Evolutionary conservation across 2,888 invertebrate genomes (phyloP).

Genomic region (Rugalucina vietnamica): DNA sequence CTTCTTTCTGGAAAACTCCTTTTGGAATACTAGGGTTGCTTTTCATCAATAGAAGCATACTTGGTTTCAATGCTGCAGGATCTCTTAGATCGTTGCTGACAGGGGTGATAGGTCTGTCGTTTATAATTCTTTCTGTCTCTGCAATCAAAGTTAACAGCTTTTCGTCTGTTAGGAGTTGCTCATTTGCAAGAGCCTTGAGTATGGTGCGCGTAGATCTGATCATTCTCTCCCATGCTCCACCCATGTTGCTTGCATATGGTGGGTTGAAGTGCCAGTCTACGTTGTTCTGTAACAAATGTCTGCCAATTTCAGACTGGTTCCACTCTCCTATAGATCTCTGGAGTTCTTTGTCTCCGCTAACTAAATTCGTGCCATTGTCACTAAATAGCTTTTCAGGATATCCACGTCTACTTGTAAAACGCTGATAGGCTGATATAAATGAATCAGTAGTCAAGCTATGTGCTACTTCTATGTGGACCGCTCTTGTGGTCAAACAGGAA

Average conservation of each 20-base stretch:
- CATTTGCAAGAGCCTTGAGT: neutral
- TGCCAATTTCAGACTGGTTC: conserved; percentile 25
- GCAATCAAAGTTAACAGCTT: neutral
- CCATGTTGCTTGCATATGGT: conserved; percentile 25
- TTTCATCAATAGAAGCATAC: neutral
- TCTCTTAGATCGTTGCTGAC: neutral
- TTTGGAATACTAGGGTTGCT: neutral
- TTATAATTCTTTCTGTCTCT: too few relatives aligned
- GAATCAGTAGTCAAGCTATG: conserved; percentile 34
- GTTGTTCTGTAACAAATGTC: neutral
- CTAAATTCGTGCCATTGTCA: conserved; percentile 51
- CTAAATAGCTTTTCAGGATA: conserved; percentile 20
- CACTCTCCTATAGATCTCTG: conserved; percentile 11
- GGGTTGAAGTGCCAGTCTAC: too few relatives aligned
- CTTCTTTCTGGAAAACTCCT: conserved; percentile 9
- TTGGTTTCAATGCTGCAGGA: neutral
- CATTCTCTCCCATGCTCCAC: conserved; percentile 37
- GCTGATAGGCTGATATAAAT: conserved; percentile 30
- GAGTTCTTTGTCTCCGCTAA: conserved; percentile 31
- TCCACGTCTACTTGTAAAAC: conserved; percentile 38
- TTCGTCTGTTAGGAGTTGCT: conserved; percentile 14
- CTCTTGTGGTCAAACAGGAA: conserved; percentile 41
- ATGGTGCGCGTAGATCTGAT: conserved; percentile 24
- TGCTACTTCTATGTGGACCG: conserved; percentile 37
- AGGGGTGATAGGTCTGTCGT: neutral